A percentile compares a stretch with the other conserved stretches of the same genome.
phyloP scores from a whole-genome alignment of 2,797 vertebrate species.

The Hirundo rustica region DNA sequence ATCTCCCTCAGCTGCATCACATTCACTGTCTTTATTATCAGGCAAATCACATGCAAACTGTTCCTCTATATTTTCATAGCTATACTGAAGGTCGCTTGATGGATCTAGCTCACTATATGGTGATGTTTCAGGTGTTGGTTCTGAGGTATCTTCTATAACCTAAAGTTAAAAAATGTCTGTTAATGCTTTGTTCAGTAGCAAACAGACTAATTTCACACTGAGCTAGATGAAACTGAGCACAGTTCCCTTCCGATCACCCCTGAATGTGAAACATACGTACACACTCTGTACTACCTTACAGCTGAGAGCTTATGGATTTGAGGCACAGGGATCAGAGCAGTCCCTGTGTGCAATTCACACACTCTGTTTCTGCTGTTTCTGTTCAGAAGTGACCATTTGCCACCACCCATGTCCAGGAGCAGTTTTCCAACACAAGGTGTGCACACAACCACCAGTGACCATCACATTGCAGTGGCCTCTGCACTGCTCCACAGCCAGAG shows the following conservation, averaged over 20 bases:
- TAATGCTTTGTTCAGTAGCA: not conserved
- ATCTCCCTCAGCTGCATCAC: constrained; percentile 68
- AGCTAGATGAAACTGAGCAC: not conserved
- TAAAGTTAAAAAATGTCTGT: constrained; percentile 46
- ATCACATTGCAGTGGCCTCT: not conserved
- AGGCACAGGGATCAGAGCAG: not conserved
- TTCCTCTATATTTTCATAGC: constrained; percentile 74
- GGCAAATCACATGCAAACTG: constrained; percentile 71
- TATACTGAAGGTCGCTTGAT: constrained; percentile 77
- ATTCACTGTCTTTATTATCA: constrained; percentile 71
- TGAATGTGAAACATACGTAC: accelerated
- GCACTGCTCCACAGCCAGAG: not conserved
- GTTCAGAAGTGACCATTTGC: not conserved
- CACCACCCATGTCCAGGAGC: accelerated
- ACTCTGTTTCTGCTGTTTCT: not conserved
- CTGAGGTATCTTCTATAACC: constrained; percentile 76
- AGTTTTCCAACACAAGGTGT: not conserved
- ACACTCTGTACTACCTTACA: not conserved
- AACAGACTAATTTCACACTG: not conserved
- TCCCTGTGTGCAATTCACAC: too few relatives aligned
- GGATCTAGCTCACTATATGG: constrained; percentile 79
- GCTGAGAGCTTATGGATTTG: accelerated
- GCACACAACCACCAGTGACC: not conserved
- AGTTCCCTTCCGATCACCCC: not conserved
- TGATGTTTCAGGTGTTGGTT: constrained; percentile 60